These are phyloP conservation scores for Hemibagrus wyckioides DNA, from an alignment of 2,113 vertebrate species.

Conservation along the genomic window DNA sequence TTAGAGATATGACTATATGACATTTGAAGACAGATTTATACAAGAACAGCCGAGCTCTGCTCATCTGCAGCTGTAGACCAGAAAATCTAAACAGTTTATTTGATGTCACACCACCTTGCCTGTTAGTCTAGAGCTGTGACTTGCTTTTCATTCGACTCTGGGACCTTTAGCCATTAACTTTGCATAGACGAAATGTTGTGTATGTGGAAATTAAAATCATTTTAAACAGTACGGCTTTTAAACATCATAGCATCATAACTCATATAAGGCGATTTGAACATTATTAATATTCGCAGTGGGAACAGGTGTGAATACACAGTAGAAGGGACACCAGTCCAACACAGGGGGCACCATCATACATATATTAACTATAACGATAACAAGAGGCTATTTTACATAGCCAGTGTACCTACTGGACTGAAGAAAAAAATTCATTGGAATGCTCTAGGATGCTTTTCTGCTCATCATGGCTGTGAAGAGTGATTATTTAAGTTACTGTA, in stretches of 20 bases:
- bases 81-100: slow-evolving; percentile 50
- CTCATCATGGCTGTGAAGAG: background rate
- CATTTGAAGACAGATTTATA: slow-evolving; percentile 6
- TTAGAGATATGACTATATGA: background rate
- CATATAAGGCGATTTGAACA: background rate
- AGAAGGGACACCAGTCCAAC: background rate
- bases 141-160: slow-evolving; percentile 37
- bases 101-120: slow-evolving; percentile 45
- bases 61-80: slow-evolving; percentile 23
- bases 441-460: background rate
- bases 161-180: slow-evolving; percentile 31
- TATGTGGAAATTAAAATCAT: background rate
- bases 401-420: background rate
- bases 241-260: background rate
- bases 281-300: background rate
- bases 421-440: background rate
- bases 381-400: background rate
- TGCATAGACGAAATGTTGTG: background rate
- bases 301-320: background rate
- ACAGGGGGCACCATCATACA: background rate
- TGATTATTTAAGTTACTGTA: background rate
- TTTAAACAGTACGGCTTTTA: background rate
- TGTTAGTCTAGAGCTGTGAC: slow-evolving; percentile 31
- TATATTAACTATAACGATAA: background rate
- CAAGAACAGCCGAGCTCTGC: slow-evolving; percentile 20